phyloP scores from a whole-genome alignment of 2,797 vertebrate genomes.

The Alexandromys oeconomus region DNA sequence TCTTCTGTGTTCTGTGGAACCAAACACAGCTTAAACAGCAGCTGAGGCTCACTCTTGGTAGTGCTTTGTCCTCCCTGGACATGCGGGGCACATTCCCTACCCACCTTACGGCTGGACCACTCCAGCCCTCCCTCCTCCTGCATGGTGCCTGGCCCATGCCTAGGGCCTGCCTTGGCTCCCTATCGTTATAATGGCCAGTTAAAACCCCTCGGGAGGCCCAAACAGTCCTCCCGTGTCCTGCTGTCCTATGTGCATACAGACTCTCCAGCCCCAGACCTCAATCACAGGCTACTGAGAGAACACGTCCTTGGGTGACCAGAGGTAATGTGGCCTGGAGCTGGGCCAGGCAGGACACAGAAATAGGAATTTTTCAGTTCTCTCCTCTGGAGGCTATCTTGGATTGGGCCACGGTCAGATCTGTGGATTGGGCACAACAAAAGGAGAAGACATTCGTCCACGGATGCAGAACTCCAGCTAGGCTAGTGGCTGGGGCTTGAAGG shows the following conservation, averaged over 20 bases:
- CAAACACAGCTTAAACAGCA: slow-evolving; percentile 22
- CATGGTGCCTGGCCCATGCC: neutral
- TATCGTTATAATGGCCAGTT: neutral
- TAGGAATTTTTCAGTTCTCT: neutral
- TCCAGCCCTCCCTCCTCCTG: neutral
- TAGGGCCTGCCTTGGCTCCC: neutral
- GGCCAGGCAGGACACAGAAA: neutral
- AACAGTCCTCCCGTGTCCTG: neutral
- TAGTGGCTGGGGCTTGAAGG: neutral
- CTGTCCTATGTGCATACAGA: neutral
- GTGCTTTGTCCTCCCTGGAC: neutral
- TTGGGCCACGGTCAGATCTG: neutral
- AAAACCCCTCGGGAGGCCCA: neutral
- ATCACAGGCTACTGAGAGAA: slow-evolving; percentile 2
- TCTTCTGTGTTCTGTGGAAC: neutral
- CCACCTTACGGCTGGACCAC: neutral
- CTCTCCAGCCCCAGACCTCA: neutral
- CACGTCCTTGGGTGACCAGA: neutral
- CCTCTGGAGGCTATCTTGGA: neutral
- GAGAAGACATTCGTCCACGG: neutral
- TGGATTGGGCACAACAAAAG: neutral
- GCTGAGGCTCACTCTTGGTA: neutral
- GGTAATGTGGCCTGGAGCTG: neutral
- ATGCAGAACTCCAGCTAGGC: neutral
- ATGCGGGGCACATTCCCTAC: neutral